Evolutionary conservation across 2,797 vertebrate genomes (phyloP), one percentile per base, ranked within the genome.

Genomic region (Platyrinchus mystaceus): DNA sequence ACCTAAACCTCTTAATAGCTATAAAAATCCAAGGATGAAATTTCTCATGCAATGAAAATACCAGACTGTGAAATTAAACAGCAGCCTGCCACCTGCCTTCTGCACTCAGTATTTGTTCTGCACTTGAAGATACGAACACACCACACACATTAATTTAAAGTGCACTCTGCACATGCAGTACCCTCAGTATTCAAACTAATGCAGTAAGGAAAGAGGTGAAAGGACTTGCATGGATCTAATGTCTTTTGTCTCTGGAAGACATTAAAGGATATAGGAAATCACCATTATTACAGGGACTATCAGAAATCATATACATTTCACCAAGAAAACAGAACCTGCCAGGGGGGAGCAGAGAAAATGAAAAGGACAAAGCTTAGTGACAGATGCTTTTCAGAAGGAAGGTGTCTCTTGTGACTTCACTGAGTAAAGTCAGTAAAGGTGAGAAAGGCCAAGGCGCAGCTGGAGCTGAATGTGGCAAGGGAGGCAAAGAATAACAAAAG

Each of bases 61-160:
- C 18, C 39, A 86, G 67, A 80, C 52, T 88, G 67, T 92, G 84
- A 90, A 96, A 93, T 94, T 50, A 78, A 87, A 79, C n/a, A 87
- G 84, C 79, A 87, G 79, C 49, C 79, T 89, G 88, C 39, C 52
- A 91, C 86, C 81, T 94, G 78, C 90, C n/a, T 95, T 79, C 36
- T 52, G 50, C 37, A 6, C 32, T 69, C 46, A 87, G 70, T 43
- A 55, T 86, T 96, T 91, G 56, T 47, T 73, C 84, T 74, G 71
- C 2, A 3, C 58, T 16, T 12, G 15, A 28, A 59, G 32, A 18
- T 2, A 27, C 0, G 1, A 68, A 14, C 34, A 87, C 58, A 43
- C 23, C 32, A 24, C 39, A 23, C 32, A 18, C 46, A 19, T 20
- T n/a, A 70, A 88, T 74, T 86, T 53, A 59, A 43, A 47, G 64